Percentiles rank a stretch among this genome's conserved stretches.
phyloP scores from a whole-genome alignment of 2,888 invertebrate species.

The Cryptops parisi region DNA sequence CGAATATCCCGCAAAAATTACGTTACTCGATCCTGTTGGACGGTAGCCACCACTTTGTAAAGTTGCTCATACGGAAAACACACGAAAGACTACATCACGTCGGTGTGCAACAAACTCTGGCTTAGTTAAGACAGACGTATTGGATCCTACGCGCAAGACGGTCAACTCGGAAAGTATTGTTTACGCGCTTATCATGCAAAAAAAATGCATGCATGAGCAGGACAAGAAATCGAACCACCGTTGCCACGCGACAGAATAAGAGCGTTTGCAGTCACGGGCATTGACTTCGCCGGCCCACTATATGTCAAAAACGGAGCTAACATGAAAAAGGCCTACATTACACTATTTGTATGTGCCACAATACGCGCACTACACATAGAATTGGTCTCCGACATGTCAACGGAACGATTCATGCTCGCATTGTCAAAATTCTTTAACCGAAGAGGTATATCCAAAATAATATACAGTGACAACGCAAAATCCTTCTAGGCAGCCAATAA shows the following conservation, averaged over 20 bases:
- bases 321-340: too few relatives aligned
- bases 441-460: neutral
- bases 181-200: neutral
- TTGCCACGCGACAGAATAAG: constrained; percentile 8
- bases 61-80: neutral
- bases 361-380: constrained; percentile 14
- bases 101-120: neutral
- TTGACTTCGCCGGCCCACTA: constrained; percentile 14
- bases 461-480: constrained; percentile 14
- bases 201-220: neutral
- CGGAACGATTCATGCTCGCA: constrained; percentile 10
- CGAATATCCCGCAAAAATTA: neutral
- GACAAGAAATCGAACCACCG: neutral
- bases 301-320: neutral
- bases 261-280: constrained; percentile 7
- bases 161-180: neutral
- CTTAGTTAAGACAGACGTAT: neutral
- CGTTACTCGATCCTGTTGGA: constrained; percentile 1
- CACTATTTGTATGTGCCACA: too few relatives aligned
- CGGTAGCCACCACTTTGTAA: neutral
- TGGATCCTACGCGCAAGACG: neutral
- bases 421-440: constrained; percentile 5
- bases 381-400: constrained; percentile 4
- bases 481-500: constrained; percentile 11
- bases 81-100: neutral